Conservation (phyloP, 2,797 vertebrate species). For the Leucoraja ocellata region DNA sequence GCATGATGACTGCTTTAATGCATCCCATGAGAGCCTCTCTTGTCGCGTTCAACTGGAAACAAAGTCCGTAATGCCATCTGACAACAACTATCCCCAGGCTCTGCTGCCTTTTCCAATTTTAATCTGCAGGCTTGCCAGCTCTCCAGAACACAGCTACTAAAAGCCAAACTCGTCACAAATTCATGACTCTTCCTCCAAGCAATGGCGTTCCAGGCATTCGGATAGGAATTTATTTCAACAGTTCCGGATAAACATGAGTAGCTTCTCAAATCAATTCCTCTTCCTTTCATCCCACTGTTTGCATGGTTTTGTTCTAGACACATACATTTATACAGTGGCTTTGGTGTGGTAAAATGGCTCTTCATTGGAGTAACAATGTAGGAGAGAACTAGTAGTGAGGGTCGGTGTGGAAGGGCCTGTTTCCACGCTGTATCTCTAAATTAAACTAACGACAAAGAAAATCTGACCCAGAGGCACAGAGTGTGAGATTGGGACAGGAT, state of each 20-base stretch:
- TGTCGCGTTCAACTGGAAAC: not conserved
- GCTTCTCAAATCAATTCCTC: not conserved
- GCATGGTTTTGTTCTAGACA: not conserved
- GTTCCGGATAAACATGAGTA: not conserved
- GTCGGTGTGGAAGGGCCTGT: too few relatives aligned
- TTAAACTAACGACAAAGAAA: not conserved
- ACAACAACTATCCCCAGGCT: not conserved
- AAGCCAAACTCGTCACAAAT: not conserved
- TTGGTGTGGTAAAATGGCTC: not conserved
- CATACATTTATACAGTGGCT: not conserved
- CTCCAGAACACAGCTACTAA: not conserved
- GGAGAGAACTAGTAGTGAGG: too few relatives aligned
- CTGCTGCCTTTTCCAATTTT: not conserved
- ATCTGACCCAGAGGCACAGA: not conserved
- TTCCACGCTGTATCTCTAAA: too few relatives aligned
- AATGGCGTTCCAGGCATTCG: not conserved
- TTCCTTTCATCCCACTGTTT: not conserved
- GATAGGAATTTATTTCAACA: not conserved
- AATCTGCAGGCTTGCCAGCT: not conserved
- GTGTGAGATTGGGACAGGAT: not conserved
- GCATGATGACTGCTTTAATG: not conserved
- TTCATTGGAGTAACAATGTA: not conserved
- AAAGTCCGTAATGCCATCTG: not conserved
- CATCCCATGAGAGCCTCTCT: not conserved
- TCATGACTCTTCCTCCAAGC: not conserved